Evolutionary conservation across 2,113 vertebrate genomes (phyloP), one percentile per base, ranked within the genome.

Genomic region (Spheniscus mendiculus): DNA sequence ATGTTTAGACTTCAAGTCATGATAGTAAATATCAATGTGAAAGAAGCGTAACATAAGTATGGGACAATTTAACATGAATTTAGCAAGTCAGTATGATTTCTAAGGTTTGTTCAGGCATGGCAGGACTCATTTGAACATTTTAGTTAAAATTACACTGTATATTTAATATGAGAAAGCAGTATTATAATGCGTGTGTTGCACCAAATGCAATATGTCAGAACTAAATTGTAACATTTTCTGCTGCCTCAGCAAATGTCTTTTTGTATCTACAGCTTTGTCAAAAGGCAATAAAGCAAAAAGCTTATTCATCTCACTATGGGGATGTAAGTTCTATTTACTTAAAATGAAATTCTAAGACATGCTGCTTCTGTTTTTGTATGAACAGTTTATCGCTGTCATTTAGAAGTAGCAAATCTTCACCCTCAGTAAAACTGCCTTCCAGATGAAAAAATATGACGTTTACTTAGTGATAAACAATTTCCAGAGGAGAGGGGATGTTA

Each of bases 211-310:
- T 81, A 63, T 5, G 22, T 85, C 50, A 70, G 61, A 97, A 84
- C 40, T 87, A 92, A 95, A 93, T 29, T 59, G 42, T 56, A 95
- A 70, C 66, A 61, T 79, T 94, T 97, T 87, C 62, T 95, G 95
- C 91, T 93, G 50, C 53, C 47, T 98, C 96, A 97, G 94, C 95
- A 95, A 83, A 77, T 69, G 58, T 11, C 27, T 91, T 3, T 95
- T 97, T 93, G 78, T 86, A 85, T 95, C 66, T 96, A 93, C 73
- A 94, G 76, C 82, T 97, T 97, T 98, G 76, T 97, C 87, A 97
- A 95, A 97, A 90, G 53, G 80, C 91, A 97, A 94, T 98, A 98
- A 98, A 98, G 74, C 27, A 95, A 93, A 97, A 96, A 94, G 62
- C 36, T 95, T 96, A 83, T 96, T 95, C 87, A 92, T 97, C 84